Base-by-base conservation (phyloP, 2,888 invertebrate genomes). In the Cotesia congregata region DNA sequence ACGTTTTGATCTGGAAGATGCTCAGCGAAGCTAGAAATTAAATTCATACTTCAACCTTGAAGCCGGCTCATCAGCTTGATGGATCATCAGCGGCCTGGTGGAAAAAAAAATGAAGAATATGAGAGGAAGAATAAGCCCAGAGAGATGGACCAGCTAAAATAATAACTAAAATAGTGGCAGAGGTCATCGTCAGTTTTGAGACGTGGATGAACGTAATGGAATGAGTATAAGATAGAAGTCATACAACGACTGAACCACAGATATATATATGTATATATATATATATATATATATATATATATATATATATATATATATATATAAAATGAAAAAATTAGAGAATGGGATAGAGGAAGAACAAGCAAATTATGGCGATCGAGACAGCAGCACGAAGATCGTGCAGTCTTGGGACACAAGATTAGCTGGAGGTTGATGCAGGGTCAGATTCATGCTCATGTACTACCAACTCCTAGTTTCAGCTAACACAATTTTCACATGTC, bases 301-400 rank as follows among this genome's bases (percentile, higher is more conserved):
- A 41, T 50, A 9, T 50, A 50, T 9, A 6, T 50, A 1, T 50
- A 50, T 12, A 50, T 50, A 50, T 12, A 50, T 50, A 50, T 50
- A 50, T 12, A 72, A 20, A 73, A 30, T 65, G 67, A 73, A 50
- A 60, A 67, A 40, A 20, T 38, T 74, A 60, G 65, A 69, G 69
- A 77, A 75, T 70, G 72, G 72, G 70, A 64, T 67, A 15, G 59
- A 73, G 74, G 76, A 72, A 71, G 77, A 80, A 78, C 75, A 76
- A 81, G 81, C 77, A 80, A 86, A 86, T 86, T 86, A 86, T 83
- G 84, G 83, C 85, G 85, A 86, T 86, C 85, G 84, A 81, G 80
- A 82, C 80, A 82, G 81, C 82, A 74, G 80, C 80, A 80, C 79
- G 80, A 78, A 80, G 82, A 81, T 82, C 82, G 81, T 82, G 82